Base-by-base conservation (phyloP, 2,888 invertebrate species). In the Scaptomyza parva region DNA sequence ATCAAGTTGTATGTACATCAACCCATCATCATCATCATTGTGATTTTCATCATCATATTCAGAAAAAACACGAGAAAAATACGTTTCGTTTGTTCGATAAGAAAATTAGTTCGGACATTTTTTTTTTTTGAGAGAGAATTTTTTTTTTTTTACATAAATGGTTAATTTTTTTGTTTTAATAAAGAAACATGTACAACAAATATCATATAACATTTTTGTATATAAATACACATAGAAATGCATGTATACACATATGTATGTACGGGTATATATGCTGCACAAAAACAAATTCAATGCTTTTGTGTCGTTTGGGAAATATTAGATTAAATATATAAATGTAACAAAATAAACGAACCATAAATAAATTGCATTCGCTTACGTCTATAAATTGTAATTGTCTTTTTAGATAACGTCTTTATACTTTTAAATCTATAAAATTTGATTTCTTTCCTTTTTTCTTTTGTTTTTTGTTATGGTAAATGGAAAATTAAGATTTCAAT, bases 61-160 rank as follows among this genome's bases (percentile, higher is more conserved):
- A 90, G 91, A 91, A 91, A 91, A 91, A 92, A 92, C 92, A 92
- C 92, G 92, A 92, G 92, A 92, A 92, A 92, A 92, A 92, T 92
- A 92, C 92, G 92, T 92, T 91, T 92, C 92, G 92, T 90, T 91
- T 92, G 90, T 92, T 92, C 92, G 92, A 89, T 92, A 92, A 92
- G 92, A 92, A 91, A 92, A 92, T 91, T 91, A 91, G 91, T 92
- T 91, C 91, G 91, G 91, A 92, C 92, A 92, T 89, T 90, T 88
- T 91, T 63, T 69, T 54, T 45, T 58, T 53, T 44, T 41, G 52
- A 35, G 33, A 35, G 33, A 62, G 81, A 82, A 79, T 33, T 88
- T 82, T 76, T 84, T 81, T 73, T 79, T 76, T 86, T 81, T 89
- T 78, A 78, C 85, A 87, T 88, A 88, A 87, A 74, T 81, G 81